phyloP scores from a whole-genome alignment of 2,888 invertebrate species.

The Helobdella robusta region DNA sequence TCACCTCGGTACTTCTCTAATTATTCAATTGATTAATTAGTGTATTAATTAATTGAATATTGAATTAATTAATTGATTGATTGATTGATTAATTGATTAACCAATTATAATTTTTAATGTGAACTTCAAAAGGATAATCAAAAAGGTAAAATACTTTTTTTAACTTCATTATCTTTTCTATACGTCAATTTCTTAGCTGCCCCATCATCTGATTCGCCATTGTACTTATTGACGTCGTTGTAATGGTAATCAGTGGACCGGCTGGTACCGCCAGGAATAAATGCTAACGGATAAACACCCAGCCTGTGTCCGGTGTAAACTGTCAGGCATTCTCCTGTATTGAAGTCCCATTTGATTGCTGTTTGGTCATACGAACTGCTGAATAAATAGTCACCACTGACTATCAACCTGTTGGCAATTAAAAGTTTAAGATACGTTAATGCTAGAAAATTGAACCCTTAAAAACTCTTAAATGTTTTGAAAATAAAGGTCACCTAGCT shows the following conservation, averaged over 20 bases:
- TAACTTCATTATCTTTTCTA: background rate
- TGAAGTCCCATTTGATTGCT: conserved; percentile 52
- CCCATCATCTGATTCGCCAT: too few species aligned
- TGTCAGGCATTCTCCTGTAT: conserved; percentile 48
- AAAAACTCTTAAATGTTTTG: too few species aligned
- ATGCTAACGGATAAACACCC: conserved; percentile 52
- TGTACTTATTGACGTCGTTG: too few species aligned
- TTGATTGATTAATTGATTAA: too few species aligned
- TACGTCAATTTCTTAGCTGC: background rate
- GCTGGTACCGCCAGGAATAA: conserved; percentile 51
- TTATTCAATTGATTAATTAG: background rate
- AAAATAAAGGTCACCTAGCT: too few species aligned
- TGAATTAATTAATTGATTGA: too few species aligned
- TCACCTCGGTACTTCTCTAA: conserved; percentile 38
- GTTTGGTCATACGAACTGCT: conserved; percentile 48
- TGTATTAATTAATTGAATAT: background rate
- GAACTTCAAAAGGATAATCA: too few species aligned
- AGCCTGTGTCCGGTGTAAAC: conserved; percentile 51
- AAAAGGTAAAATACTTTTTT: too few species aligned
- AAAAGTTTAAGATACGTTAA: too few species aligned
- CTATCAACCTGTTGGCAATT: conserved; percentile 20
- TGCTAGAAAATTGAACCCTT: too few species aligned
- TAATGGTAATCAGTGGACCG: too few species aligned
- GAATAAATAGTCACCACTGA: conserved; percentile 49
- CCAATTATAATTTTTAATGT: too few species aligned